Evolutionary conservation across 2,888 invertebrate genomes (phyloP), one percentile per base, ranked within the genome.

Genomic region (Fragum sueziense): DNA sequence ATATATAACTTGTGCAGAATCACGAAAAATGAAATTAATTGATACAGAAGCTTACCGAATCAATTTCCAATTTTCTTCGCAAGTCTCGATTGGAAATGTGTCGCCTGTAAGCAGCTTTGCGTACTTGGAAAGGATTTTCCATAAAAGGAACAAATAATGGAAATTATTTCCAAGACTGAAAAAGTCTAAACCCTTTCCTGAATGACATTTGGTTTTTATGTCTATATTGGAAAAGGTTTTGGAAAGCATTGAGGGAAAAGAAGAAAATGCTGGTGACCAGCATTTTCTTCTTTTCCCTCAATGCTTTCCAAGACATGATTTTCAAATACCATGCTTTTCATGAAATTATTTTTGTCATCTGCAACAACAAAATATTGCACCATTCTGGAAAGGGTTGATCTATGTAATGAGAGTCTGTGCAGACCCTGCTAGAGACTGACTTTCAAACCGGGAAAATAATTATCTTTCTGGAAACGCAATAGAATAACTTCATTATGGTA

Each of bases 11-110:
- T 74, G 41, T 52, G 71, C 73, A 77, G 84, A 84, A 84, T 76
- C 80, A 81, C 79, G 79, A 79, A 80, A 80, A 84, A 75, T 81
- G 84, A 74, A 81, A 84, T 84, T 84, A 84, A 84, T 84, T 84
- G 84, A 81, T 84, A 81, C 76, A 79, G 69, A 68, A 70, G 81
- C 84, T 84, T 84, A 81, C 54, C 57, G 74, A 84, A 84, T 84
- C 84, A 84, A 84, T 84, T 84, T 79, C 80, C 70, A 84, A 84
- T 84, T 84, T 84, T 81, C 81, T 76, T 76, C 72, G 71, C 65
- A 84, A 80, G 70, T 76, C 69, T 74, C 76, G 71, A 81, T 79
- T 72, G 80, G 74, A 79, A 81, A 84, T 81, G 84, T 84, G 84
- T 81, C 84, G 65, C 47, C 75, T 67, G 57, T 84, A 84, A 84